Conservation (phyloP, 2,797 vertebrate species). For the Coilia nasus region DNA sequence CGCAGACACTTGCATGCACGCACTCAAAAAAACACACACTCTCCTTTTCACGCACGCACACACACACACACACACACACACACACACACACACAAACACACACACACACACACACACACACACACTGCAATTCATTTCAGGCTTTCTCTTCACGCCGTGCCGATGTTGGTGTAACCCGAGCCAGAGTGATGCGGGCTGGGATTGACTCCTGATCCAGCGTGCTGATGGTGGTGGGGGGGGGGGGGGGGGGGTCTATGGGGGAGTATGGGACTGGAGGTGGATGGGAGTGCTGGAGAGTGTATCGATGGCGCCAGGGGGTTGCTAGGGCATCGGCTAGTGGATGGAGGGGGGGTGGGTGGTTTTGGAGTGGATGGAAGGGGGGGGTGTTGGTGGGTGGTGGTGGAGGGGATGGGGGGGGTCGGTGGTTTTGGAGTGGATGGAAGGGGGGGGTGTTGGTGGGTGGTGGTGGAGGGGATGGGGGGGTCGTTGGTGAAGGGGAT, state of each 20-base stretch:
- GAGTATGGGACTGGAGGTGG: not conserved
- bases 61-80: too few relatives aligned
- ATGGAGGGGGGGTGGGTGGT: not conserved
- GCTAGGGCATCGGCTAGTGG: not conserved
- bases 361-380: too few relatives aligned
- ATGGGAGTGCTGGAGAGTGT: slow-evolving; percentile 12
- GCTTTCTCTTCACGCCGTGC: not conserved
- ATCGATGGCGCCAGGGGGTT: slow-evolving; percentile 11
- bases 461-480: not conserved
- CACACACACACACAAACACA: not conserved
- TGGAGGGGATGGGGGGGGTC: not conserved
- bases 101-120: slow-evolving; percentile 4
- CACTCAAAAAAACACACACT: too few relatives aligned
- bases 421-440: too few relatives aligned
- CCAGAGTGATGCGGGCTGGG: not conserved
- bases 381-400: not conserved
- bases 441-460: not conserved
- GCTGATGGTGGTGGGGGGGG: not conserved
- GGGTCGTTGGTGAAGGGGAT: not conserved
- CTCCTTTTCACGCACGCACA: too few relatives aligned
- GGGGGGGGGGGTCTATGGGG: not conserved
- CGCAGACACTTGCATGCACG: too few relatives aligned
- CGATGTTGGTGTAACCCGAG: not conserved
- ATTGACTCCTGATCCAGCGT: slow-evolving; percentile 1
- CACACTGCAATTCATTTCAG: slow-evolving; percentile 1